These are phyloP conservation scores for Arenaria interpres DNA, from an alignment of 2,113 vertebrate genomes.

Conservation along the genomic window DNA sequence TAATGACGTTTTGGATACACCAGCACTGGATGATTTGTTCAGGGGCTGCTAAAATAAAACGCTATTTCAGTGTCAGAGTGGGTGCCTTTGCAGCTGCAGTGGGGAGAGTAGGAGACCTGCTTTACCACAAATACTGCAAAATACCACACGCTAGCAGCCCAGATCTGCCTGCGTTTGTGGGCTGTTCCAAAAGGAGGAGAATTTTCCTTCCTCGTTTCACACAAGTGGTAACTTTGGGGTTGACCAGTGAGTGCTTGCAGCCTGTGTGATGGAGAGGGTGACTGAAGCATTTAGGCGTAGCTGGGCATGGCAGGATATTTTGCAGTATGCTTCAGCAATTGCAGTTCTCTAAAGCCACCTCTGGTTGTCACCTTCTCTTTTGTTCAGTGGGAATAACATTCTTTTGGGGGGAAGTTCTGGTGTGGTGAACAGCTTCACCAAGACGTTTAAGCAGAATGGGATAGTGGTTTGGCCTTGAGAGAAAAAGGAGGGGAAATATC, in stretches of 20 bases:
- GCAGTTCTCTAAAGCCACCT: not conserved
- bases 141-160: too few relatives aligned
- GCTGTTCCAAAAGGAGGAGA: not conserved
- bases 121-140: not conserved
- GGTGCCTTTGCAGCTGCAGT: not conserved
- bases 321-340: not conserved
- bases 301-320: not conserved
- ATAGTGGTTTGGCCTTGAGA: not conserved
- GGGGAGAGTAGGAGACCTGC: not conserved
- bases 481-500: not conserved
- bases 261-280: too few relatives aligned
- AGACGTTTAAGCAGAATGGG: not conserved
- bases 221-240: too few relatives aligned
- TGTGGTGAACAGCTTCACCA: not conserved
- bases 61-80: not conserved
- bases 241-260: too few relatives aligned
- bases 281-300: too few relatives aligned
- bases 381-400: not conserved
- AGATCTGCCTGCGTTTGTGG: not conserved
- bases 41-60: not conserved
- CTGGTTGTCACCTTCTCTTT: not conserved
- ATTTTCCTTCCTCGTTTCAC: not conserved
- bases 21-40: not conserved
- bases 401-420: not conserved
- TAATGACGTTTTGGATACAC: not conserved